phyloP scores from a whole-genome alignment of 2,888 invertebrate genomes.

The Synergus itoensis region DNA sequence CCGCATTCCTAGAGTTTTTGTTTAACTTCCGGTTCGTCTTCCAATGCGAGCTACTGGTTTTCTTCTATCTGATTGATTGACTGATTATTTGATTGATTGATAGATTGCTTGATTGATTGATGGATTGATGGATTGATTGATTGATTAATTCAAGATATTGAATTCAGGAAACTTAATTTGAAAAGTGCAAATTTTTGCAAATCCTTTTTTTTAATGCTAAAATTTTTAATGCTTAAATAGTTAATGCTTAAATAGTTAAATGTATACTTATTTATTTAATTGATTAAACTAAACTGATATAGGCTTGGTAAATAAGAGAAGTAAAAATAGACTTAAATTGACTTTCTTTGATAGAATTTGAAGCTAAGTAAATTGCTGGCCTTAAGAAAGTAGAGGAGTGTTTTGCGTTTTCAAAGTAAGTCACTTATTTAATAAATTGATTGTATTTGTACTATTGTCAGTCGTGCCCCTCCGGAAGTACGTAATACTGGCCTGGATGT shows the following conservation, averaged over 20 bases:
- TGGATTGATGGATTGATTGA: slow-evolving; percentile 4
- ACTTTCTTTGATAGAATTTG: too few species aligned
- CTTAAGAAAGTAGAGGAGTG: not conserved
- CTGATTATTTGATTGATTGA: too few species aligned
- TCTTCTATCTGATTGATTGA: slow-evolving; percentile 5
- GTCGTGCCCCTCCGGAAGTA: slow-evolving; percentile 56
- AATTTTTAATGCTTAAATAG: too few species aligned
- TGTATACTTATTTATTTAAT: too few species aligned
- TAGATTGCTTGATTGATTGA: not conserved
- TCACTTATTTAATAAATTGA: not conserved
- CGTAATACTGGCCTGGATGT: slow-evolving; percentile 57
- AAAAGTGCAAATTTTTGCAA: too few species aligned
- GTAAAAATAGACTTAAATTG: too few species aligned
- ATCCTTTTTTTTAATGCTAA: too few species aligned
- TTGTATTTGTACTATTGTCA: slow-evolving; percentile 16
- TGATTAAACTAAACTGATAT: too few species aligned
- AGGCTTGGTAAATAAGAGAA: too few species aligned
- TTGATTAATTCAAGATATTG: not conserved
- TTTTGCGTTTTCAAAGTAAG: slow-evolving; percentile 13
- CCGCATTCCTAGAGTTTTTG: not conserved
- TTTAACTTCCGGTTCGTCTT: not conserved
- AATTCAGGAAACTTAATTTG: too few species aligned
- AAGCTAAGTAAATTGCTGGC: not conserved
- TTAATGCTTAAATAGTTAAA: too few species aligned
- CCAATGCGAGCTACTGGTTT: not conserved